Evolutionary conservation across 2,888 invertebrate species (phyloP), one percentile per base, ranked within the genome.

Genomic region (Drosophila atripex): DNA sequence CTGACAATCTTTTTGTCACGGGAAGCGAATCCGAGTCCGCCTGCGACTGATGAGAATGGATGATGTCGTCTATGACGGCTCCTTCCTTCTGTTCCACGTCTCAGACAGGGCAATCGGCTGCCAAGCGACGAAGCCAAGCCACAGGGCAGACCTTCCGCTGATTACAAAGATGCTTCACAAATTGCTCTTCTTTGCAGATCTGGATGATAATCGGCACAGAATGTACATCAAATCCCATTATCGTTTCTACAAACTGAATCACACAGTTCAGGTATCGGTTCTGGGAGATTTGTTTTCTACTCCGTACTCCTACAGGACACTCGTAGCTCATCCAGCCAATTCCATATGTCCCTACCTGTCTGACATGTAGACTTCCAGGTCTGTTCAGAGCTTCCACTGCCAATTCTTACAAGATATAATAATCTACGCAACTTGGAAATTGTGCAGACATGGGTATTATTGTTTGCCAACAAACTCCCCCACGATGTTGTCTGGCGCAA

Each of bases 1-100:
- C 75, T 65, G 52, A 18, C 59, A 75, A 87, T 76, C 83, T 75
- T 77, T 86, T 85, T 82, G 79, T 79, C 76, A 61, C 58, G 61
- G 64, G n/a, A 47, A 39, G 30, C 30, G 16, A 23, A 23, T 28
- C 32, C 12, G 32, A 25, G 11, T 35, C n/a, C 61, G 63, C 53
- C 56, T 57, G 52, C 43, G 57, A 51, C 77, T 53, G 79, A 79
- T 79, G 77, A 43, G 72, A 79, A 61, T 77, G 72, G 66, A 59
- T 79, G 79, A 75, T 78, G 79, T 75, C 56, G 71, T 68, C 61
- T 16, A 55, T 59, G 66, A 41, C 50, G 47, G 30, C 21, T 55
- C 52, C 6, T 43, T 39, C 50, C 46, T 54, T 51, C 46, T 61
- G 38, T 39, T 39, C 25, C 58, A 25, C 6, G 25, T n/a, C 35